A percentile compares a stretch with the other conserved stretches of the same genome.
phyloP scores from a whole-genome alignment of 2,113 vertebrate genomes.

The Nothocercus nigrocapillus region DNA sequence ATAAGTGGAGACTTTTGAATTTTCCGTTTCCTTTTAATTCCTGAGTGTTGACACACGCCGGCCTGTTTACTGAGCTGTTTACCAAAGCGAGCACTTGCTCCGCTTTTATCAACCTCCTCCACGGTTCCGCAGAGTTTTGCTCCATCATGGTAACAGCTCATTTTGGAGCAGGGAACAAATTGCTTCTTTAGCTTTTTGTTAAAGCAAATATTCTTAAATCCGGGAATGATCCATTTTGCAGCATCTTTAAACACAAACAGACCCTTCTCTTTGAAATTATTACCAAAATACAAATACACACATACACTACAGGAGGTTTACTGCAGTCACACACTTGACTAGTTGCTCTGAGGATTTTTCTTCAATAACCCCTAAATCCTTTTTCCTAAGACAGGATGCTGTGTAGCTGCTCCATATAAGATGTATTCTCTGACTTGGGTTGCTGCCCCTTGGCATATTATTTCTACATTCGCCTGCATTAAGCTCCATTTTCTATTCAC shows the following conservation, averaged over 20 bases:
- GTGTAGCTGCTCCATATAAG: rapidly evolving
- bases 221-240: neutral
- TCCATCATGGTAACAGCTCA: neutral
- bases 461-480: neutral
- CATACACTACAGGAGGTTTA: neutral
- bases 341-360: neutral
- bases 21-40: conserved; percentile 51
- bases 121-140: neutral
- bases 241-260: neutral
- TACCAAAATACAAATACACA: neutral
- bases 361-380: neutral
- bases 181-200: neutral
- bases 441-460: neutral
- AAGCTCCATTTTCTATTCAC: neutral
- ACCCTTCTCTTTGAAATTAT: neutral
- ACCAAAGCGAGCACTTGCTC: conserved; percentile 31
- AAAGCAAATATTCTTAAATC: conserved; percentile 31
- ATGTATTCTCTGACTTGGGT: neutral
- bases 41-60: conserved; percentile 35
- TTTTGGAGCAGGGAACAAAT: conserved; percentile 13
- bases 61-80: conserved; percentile 55
- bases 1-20: conserved; percentile 43
- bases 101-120: conserved; percentile 44
- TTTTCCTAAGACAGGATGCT: neutral
- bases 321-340: neutral